These are phyloP conservation scores for Agrypnia vestita DNA, from an alignment of 1,140 invertebrate genomes.

Conservation along the genomic window DNA sequence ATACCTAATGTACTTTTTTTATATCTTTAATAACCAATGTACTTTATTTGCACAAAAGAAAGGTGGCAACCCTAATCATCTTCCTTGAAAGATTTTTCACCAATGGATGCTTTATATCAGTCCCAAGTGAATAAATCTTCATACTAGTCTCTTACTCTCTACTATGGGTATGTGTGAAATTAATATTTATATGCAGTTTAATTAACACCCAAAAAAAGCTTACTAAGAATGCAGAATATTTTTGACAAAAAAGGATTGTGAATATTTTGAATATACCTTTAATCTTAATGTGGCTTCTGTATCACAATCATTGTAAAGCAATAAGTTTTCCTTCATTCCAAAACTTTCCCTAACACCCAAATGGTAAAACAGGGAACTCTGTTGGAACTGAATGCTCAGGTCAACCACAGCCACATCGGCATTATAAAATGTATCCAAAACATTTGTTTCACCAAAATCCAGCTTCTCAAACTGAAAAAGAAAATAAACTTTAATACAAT, in stretches of 20 bases:
- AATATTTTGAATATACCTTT: slow-evolving; percentile 76
- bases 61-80: too few species aligned
- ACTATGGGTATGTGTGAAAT: too few species aligned
- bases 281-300: slow-evolving; percentile 88
- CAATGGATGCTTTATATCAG: too few species aligned
- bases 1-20: too few species aligned
- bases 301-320: slow-evolving; percentile 93
- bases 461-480: slow-evolving; percentile 84
- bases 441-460: slow-evolving; percentile 90
- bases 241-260: background rate
- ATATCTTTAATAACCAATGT: too few species aligned
- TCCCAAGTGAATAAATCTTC: too few species aligned
- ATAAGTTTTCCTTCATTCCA: slow-evolving; percentile 98
- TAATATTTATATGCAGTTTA: too few species aligned
- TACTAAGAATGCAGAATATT: too few species aligned
- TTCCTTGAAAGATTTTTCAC: too few species aligned
- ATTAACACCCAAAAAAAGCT: too few species aligned
- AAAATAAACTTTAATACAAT: slow-evolving; percentile 29
- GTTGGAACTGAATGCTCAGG: slow-evolving; percentile 91
- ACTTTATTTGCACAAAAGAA: too few species aligned
- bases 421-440: slow-evolving; percentile 93
- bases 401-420: slow-evolving; percentile 98
- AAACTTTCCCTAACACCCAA: slow-evolving; percentile 98
- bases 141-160: too few species aligned
- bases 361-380: slow-evolving; percentile 95